Percentiles rank a stretch among this genome's conserved stretches.
Conservation (phyloP, 2,797 vertebrate genomes). For the Tapera naevia region DNA sequence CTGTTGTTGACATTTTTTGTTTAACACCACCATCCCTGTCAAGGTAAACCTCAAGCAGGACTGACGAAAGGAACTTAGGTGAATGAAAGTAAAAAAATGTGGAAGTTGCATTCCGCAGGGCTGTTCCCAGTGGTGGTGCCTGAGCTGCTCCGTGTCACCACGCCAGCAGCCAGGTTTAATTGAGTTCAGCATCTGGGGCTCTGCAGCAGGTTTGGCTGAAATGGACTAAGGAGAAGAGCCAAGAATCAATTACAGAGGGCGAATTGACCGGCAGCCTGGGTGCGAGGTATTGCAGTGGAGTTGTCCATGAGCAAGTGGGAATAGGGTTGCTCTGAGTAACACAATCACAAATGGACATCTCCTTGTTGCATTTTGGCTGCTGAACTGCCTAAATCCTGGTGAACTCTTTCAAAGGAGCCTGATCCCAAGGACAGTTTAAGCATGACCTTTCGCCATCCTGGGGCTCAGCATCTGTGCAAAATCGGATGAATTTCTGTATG, state of each 20-base stretch:
- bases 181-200: not conserved
- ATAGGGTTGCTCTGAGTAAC: not conserved
- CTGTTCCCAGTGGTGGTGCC: not conserved
- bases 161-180: not conserved
- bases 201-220: conserved; percentile 24
- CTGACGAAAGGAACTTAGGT: not conserved
- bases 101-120: not conserved
- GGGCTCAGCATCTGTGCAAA: not conserved
- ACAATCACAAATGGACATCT: accelerated
- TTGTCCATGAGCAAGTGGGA: not conserved
- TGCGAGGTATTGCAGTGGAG: not conserved
- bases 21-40: too few species aligned
- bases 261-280: conserved; percentile 30
- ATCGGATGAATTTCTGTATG: not conserved
- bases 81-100: not conserved
- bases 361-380: not conserved
- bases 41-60: not conserved
- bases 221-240: not conserved
- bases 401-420: not conserved
- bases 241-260: conserved; percentile 20
- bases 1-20: not conserved
- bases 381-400: not conserved
- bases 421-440: not conserved
- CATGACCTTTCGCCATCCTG: not conserved
- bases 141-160: accelerated